Conservation (phyloP, 23 tunicate species). For the Ascidia mentula region DNA sequence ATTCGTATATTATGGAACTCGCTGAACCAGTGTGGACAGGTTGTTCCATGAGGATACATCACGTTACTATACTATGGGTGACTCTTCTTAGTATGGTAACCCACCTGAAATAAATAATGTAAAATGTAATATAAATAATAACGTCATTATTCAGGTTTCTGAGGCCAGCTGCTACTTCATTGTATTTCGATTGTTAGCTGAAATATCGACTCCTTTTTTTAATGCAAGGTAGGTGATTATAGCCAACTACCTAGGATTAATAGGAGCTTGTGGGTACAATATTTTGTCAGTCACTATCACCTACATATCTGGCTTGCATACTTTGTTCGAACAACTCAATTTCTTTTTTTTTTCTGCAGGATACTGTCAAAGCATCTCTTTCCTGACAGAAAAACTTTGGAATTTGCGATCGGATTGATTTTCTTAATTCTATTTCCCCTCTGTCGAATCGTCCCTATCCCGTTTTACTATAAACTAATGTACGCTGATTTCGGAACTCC, state of each 20-base stretch:
- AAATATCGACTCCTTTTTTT: not conserved
- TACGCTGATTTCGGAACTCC: not conserved
- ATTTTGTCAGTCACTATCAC: too few species aligned
- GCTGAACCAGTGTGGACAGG: not conserved
- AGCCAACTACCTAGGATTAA: too few species aligned
- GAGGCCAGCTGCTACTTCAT: not conserved
- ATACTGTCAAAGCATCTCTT: not conserved
- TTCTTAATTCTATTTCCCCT: not conserved
- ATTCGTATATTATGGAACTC: not conserved
- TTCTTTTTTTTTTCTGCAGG: not conserved
- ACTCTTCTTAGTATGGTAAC: not conserved
- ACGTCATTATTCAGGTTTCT: not conserved
- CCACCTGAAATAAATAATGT: too few species aligned
- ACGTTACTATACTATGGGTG: not conserved
- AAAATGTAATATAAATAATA: too few species aligned
- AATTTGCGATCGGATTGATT: not conserved
- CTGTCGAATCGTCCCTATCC: not conserved
- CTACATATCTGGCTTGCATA: too few species aligned
- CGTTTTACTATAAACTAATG: not conserved
- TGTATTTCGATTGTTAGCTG: not conserved
- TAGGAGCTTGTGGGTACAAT: too few species aligned
- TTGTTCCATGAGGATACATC: not conserved
- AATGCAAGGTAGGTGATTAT: not conserved
- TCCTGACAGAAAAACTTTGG: not conserved
- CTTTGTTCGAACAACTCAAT: too few species aligned